These are phyloP conservation scores for Drosophila kuntzei DNA, from an alignment of 2,888 invertebrate genomes.

Conservation along the genomic window DNA sequence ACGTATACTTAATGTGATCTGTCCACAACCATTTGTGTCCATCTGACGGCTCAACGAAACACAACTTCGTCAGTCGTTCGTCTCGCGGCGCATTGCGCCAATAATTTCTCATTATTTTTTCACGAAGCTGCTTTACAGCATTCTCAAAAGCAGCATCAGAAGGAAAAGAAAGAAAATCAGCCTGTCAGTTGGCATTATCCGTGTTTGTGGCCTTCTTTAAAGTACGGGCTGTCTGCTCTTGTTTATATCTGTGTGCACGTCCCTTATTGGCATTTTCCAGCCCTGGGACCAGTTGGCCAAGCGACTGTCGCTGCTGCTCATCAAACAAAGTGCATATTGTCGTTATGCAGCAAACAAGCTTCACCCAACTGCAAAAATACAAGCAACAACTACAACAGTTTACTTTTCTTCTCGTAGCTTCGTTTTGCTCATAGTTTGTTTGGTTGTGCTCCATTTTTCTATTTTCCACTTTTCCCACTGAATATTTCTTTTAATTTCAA, in stretches of 20 bases:
- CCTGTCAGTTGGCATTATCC: slow-evolving; percentile 38
- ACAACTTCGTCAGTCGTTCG: not conserved
- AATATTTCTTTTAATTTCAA: slow-evolving; percentile 47
- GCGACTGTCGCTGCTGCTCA: slow-evolving; percentile 40
- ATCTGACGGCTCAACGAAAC: not conserved
- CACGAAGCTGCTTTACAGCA: slow-evolving; percentile 48
- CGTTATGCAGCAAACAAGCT: slow-evolving; percentile 34
- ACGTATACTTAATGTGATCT: slow-evolving; percentile 15
- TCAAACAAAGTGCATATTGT: slow-evolving; percentile 66
- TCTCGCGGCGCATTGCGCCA: slow-evolving; percentile 53
- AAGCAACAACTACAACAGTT: slow-evolving; percentile 32
- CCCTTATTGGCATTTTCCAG: slow-evolving; percentile 30
- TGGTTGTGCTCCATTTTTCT: slow-evolving; percentile 4
- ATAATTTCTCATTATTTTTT: slow-evolving; percentile 64
- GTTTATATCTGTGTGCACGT: slow-evolving; percentile 13
- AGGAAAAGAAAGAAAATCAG: slow-evolving; percentile 12
- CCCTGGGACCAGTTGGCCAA: slow-evolving; percentile 9
- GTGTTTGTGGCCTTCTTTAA: slow-evolving; percentile 24
- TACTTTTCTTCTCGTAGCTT: slow-evolving; percentile 20
- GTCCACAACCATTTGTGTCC: slow-evolving; percentile 13
- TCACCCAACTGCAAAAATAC: slow-evolving; percentile 14
- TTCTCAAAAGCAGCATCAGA: slow-evolving; percentile 10
- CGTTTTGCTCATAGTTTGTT: slow-evolving; percentile 7
- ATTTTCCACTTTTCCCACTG: slow-evolving; percentile 12
- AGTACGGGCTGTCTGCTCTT: slow-evolving; percentile 2